phyloP scores from a whole-genome alignment of 2,113 vertebrate genomes.

The Guaruba guarouba region DNA sequence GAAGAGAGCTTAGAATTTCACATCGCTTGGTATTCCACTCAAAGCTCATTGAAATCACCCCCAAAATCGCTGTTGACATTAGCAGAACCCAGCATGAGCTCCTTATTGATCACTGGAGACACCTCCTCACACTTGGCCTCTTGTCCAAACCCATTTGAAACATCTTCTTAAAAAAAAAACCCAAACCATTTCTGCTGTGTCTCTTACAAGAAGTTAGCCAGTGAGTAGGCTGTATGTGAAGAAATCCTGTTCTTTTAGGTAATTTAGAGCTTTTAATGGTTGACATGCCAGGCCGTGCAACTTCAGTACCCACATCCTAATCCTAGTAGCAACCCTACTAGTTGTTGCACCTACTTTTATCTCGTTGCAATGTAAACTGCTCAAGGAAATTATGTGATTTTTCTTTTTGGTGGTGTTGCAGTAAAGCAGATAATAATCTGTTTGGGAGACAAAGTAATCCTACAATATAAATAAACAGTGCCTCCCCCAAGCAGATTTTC shows the following conservation, averaged over 20 bases:
- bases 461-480: background rate
- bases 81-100: background rate
- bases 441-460: background rate
- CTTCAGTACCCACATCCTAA: background rate
- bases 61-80: background rate
- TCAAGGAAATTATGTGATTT: background rate
- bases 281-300: background rate
- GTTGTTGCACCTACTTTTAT: background rate
- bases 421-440: background rate
- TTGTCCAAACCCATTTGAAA: background rate
- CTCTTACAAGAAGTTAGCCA: background rate
- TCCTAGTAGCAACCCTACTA: background rate
- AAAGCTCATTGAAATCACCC: background rate
- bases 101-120: background rate
- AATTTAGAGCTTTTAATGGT: background rate
- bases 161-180: background rate
- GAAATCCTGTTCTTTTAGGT: background rate
- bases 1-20: background rate
- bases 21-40: background rate
- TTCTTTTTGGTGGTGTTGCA: background rate
- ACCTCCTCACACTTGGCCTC: accelerated
- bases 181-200: background rate
- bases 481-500: background rate
- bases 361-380: background rate
- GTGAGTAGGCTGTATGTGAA: background rate